phyloP scores from a whole-genome alignment of 2,888 invertebrate genomes.

The Caenorhabditis becei region DNA sequence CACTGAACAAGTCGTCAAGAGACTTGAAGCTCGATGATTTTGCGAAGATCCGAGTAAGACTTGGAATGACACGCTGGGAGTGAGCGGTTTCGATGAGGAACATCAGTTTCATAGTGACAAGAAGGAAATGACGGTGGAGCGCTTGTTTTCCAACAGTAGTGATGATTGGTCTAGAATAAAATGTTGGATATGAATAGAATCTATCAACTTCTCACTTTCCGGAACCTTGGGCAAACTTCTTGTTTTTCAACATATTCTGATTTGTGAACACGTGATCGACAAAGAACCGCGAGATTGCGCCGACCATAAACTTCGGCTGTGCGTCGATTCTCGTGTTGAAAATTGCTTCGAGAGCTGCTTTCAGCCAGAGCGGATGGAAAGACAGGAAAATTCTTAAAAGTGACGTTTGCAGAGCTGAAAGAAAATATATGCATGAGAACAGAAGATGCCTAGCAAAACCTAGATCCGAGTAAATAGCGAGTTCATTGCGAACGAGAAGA shows the following conservation, averaged over 20 bases:
- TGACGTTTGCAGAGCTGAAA: conserved; percentile 64
- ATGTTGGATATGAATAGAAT: not conserved
- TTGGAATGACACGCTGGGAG: conserved; percentile 42
- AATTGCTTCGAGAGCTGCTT: conserved; percentile 64
- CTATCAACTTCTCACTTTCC: conserved; percentile 60
- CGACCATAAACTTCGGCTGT: conserved; percentile 23
- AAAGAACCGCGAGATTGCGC: conserved; percentile 57
- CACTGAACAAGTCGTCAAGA: conserved; percentile 60
- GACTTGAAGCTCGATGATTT: conserved; percentile 52
- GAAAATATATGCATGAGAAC: too few species aligned
- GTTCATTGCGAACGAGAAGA: conserved; percentile 21
- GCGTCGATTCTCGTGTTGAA: conserved; percentile 49
- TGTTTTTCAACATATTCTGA: conserved; percentile 59
- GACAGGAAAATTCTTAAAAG: conserved; percentile 67
- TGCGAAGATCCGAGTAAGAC: conserved; percentile 56
- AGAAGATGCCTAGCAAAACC: conserved; percentile 8
- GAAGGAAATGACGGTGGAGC: conserved; percentile 66
- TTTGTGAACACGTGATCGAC: conserved; percentile 63
- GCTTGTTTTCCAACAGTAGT: conserved; percentile 61
- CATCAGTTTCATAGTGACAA: conserved; percentile 44
- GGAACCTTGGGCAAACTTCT: conserved; percentile 68
- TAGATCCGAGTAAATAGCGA: conserved; percentile 40
- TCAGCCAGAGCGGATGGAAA: conserved; percentile 69
- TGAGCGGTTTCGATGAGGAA: conserved; percentile 58
- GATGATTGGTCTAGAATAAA: conserved; percentile 52